These are phyloP conservation scores for Otus scops DNA, from an alignment of 2,797 vertebrate genomes.

Conservation along the genomic window DNA sequence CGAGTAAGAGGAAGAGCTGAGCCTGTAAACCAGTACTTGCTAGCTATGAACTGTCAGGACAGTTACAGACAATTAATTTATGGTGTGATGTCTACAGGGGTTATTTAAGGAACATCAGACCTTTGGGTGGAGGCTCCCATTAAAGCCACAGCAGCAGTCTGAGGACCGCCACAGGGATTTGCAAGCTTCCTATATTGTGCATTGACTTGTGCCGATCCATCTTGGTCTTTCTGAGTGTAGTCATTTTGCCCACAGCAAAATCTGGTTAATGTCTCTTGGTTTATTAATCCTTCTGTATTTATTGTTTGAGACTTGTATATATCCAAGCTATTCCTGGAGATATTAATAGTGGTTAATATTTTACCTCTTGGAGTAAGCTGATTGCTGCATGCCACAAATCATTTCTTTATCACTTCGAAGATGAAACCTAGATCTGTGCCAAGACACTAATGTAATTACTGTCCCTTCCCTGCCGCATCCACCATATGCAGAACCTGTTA, in stretches of 20 bases:
- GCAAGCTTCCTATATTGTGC: not conserved
- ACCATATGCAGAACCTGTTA: constrained; percentile 18
- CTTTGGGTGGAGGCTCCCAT: not conserved
- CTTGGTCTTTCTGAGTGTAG: not conserved
- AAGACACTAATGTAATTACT: constrained; percentile 48
- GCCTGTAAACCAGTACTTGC: not conserved
- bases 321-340: not conserved
- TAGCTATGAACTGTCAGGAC: not conserved
- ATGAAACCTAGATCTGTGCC: constrained; percentile 25
- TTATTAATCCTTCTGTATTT: constrained; percentile 13
- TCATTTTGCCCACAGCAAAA: not conserved
- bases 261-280: not conserved
- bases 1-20: not conserved
- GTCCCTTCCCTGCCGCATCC: not conserved
- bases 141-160: not conserved
- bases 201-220: not conserved
- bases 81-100: not conserved
- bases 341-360: constrained; percentile 18
- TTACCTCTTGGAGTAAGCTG: not conserved
- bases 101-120: not conserved
- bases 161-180: not conserved
- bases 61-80: not conserved
- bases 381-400: constrained; percentile 20
- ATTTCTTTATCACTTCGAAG: constrained; percentile 29
- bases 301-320: not conserved